These are phyloP conservation scores for Eriosoma lanigerum DNA, from an alignment of 1,140 invertebrate genomes.

Conservation along the genomic window DNA sequence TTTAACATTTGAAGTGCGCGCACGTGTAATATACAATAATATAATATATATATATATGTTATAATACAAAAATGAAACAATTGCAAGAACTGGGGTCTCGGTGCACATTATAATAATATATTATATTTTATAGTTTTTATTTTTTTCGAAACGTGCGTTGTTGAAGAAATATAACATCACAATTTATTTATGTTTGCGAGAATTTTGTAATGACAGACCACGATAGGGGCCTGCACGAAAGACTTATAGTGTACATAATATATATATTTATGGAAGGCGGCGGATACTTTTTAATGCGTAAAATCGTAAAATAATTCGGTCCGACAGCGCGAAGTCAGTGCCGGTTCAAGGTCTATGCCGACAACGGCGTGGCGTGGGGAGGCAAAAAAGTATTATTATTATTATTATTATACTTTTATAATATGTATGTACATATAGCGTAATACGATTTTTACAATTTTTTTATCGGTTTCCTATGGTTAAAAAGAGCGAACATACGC, in stretches of 20 bases:
- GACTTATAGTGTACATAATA: not conserved
- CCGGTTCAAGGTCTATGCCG: constrained; percentile 24
- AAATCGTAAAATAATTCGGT: constrained; percentile 49
- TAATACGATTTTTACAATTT: constrained; percentile 21
- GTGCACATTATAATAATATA: no score
- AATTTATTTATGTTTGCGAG: not conserved
- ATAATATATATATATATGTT: not conserved
- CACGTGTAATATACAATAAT: not conserved
- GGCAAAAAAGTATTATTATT: not conserved
- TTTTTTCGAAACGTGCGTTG: no score
- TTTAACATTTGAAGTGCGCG: not conserved
- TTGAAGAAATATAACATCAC: not conserved
- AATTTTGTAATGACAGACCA: constrained; percentile 22
- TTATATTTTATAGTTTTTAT: no score
- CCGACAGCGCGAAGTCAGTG: constrained; percentile 38
- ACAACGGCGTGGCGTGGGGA: not conserved
- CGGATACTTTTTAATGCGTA: constrained; percentile 28
- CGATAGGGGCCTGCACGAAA: not conserved
- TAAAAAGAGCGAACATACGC: not conserved
- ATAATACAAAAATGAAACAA: no score
- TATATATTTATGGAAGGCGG: not conserved
- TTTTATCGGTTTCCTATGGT: constrained; percentile 11
- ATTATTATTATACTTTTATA: no score
- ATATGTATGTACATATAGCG: no score
- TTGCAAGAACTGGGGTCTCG: no score